Conservation (phyloP, 2,797 vertebrate species). For the Peromyscus attwateri region DNA sequence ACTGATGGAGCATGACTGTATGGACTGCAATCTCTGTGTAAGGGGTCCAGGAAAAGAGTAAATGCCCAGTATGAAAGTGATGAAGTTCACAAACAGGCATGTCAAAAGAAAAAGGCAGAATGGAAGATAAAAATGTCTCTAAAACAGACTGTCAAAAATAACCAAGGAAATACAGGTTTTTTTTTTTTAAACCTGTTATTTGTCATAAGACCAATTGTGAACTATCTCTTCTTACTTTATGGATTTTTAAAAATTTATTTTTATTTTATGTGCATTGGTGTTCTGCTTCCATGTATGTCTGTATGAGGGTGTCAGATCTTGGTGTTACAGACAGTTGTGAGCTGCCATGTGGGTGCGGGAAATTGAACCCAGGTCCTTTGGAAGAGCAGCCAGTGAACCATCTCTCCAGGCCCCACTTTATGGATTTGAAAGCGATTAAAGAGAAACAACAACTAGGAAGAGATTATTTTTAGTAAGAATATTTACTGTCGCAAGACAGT, state of each 20-base stretch:
- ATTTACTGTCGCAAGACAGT: background rate
- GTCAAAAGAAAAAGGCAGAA: background rate
- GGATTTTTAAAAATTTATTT: background rate
- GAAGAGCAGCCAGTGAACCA: background rate
- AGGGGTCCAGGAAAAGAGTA: background rate
- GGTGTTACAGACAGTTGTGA: background rate
- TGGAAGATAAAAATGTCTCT: background rate
- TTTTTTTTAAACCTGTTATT: background rate
- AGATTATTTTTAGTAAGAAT: slow-evolving; percentile 25
- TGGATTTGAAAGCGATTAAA: background rate
- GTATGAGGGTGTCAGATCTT: background rate
- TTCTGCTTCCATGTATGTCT: background rate
- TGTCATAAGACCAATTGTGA: background rate
- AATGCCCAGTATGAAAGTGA: background rate
- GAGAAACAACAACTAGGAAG: slow-evolving; percentile 15
- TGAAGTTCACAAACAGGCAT: background rate
- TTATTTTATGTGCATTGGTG: background rate
- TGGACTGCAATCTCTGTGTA: background rate
- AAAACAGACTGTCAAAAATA: background rate
- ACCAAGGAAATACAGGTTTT: slow-evolving; percentile 46
- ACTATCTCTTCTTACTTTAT: background rate
- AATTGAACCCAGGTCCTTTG: background rate
- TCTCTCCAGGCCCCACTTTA: background rate
- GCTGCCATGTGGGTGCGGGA: background rate
- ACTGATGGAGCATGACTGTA: too few relatives aligned